Evolutionary conservation across 2,888 invertebrate genomes (phyloP).

Genomic region (Drosophila cognata): DNA sequence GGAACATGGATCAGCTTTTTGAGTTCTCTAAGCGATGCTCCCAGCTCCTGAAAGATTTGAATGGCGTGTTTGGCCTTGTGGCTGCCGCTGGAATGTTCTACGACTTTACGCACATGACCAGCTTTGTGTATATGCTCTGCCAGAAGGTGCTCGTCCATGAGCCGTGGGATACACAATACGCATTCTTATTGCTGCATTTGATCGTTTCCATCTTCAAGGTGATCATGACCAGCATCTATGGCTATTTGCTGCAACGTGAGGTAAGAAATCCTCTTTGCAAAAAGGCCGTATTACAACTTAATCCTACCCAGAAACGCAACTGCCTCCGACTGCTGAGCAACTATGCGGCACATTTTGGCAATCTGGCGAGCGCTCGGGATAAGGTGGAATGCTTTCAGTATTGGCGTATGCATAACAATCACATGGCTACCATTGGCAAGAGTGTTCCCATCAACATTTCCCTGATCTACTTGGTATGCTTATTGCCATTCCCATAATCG

Average conservation of each 20-base stretch:
- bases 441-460: conserved; percentile 60
- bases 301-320: conserved; percentile 62
- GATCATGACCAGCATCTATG: conserved; percentile 68
- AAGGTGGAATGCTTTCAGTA: conserved; percentile 60
- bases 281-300: background rate
- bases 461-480: conserved; percentile 74
- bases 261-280: conserved; percentile 43
- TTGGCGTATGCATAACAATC: conserved; percentile 72
- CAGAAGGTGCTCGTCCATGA: conserved; percentile 66
- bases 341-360: conserved; percentile 52
- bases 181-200: conserved; percentile 68
- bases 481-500: background rate
- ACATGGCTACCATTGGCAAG: conserved; percentile 68
- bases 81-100: conserved; percentile 72
- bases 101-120: conserved; percentile 79
- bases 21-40: conserved; percentile 62
- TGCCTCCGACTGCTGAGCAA: conserved; percentile 62
- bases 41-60: conserved; percentile 66
- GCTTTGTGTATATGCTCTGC: conserved; percentile 77
- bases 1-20: conserved; percentile 48
- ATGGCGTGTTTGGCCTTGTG: conserved; percentile 64
- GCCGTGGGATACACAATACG: conserved; percentile 56
- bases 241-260: conserved; percentile 72
- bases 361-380: conserved; percentile 14
- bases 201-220: conserved; percentile 74